Conservation (phyloP, 2,888 invertebrate species). For the Caenorhabditis sp. region DNA sequence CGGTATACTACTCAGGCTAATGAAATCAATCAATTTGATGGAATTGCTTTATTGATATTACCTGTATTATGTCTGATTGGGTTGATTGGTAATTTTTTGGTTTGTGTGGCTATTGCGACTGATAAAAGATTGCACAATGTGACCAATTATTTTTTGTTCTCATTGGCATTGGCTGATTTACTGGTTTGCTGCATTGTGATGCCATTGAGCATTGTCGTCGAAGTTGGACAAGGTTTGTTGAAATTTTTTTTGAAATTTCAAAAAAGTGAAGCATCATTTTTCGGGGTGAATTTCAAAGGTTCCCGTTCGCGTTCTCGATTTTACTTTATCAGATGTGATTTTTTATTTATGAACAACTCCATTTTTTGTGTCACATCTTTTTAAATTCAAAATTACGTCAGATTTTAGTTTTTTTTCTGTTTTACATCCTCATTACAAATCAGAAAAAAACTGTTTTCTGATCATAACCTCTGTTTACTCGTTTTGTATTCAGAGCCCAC, state of each 20-base stretch:
- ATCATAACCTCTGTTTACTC: too few species aligned
- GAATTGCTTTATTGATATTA: conserved; percentile 58
- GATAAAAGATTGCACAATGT: conserved; percentile 91
- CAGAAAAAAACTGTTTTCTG: too few species aligned
- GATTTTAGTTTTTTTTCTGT: too few species aligned
- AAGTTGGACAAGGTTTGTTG: conserved; percentile 84
- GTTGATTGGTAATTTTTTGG: conserved; percentile 72
- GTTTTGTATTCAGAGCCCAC: too few species aligned
- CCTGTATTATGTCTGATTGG: conserved; percentile 63
- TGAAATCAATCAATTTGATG: conserved; percentile 36
- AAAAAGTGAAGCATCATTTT: not conserved
- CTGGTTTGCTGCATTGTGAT: conserved; percentile 92
- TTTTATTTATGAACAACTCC: too few species aligned
- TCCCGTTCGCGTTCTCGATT: too few species aligned
- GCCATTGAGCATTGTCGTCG: conserved; percentile 92
- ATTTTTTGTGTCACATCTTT: too few species aligned
- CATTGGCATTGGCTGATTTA: conserved; percentile 90
- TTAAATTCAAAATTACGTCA: too few species aligned
- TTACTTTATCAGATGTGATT: too few species aligned
- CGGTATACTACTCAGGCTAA: not conserved
- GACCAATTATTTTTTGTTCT: conserved; percentile 92
- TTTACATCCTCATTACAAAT: too few species aligned
- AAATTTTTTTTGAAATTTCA: not conserved
- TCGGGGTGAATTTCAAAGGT: not conserved
- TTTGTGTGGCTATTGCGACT: conserved; percentile 88